A percentile compares a stretch with the other conserved stretches of the same genome.
These are phyloP conservation scores for Ardeotis arabs DNA, from an alignment of 2,113 vertebrate species.

Conservation along the genomic window DNA sequence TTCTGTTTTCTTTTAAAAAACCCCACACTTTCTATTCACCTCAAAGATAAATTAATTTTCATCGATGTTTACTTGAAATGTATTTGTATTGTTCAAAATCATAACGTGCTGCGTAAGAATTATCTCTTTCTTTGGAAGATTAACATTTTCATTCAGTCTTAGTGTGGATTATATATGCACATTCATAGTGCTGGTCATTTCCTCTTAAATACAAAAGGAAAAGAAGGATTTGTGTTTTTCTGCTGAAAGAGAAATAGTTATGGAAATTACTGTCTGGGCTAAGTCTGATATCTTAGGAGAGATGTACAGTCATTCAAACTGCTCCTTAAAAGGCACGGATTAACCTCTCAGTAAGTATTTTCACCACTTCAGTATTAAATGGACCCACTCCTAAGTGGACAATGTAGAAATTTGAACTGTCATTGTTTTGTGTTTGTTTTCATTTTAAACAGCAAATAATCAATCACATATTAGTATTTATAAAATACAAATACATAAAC, in stretches of 20 bases:
- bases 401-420: neutral
- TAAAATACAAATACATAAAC: neutral
- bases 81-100: neutral
- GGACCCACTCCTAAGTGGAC: neutral
- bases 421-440: neutral
- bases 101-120: neutral
- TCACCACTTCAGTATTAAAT: neutral
- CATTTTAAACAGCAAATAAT: neutral
- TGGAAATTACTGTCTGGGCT: neutral
- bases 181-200: neutral
- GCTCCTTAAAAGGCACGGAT: neutral
- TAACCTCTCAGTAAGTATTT: neutral
- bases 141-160: neutral
- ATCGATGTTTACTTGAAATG: neutral
- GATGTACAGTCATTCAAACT: neutral
- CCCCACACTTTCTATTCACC: neutral
- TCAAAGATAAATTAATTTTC: neutral
- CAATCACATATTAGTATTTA: neutral
- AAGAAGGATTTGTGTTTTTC: neutral
- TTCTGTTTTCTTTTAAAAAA: neutral
- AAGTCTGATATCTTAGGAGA: neutral
- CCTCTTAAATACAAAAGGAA: neutral
- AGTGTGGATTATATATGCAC: neutral
- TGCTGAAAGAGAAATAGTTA: neutral
- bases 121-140: neutral